Evolutionary conservation across 2,113 vertebrate genomes (phyloP).

Genomic region (Cryptoleucopteryx plumbea): DNA sequence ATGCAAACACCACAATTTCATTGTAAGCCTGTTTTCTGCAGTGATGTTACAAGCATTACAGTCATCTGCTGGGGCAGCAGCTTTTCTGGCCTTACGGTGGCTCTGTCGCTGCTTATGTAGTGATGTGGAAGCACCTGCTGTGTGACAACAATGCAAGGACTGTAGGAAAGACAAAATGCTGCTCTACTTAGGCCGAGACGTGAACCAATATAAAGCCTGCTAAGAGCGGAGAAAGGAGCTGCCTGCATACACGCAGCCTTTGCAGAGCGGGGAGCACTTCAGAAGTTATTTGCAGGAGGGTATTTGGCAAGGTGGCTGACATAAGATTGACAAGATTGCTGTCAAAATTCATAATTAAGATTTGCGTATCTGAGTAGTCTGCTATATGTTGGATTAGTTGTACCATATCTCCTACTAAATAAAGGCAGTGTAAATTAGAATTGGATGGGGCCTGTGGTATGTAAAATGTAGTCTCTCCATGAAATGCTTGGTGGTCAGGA

Average conservation of each 20-base stretch:
- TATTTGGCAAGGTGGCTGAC: background rate
- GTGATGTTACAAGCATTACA: fast-evolving
- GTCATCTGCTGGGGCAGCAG: background rate
- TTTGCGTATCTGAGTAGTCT: background rate
- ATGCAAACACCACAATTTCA: background rate
- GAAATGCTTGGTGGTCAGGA: background rate
- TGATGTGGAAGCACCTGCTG: background rate
- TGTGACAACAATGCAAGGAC: background rate
- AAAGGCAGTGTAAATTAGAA: background rate
- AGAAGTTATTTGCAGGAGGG: background rate
- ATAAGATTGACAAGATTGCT: background rate
- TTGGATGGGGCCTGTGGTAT: too few species aligned
- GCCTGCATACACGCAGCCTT: fast-evolving
- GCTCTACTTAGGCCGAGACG: background rate
- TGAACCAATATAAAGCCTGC: fast-evolving
- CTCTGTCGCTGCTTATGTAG: fast-evolving
- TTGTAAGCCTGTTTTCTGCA: background rate
- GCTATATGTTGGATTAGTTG: background rate
- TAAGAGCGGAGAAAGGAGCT: background rate
- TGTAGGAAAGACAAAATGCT: background rate
- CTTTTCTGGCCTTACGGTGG: background rate
- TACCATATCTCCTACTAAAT: background rate
- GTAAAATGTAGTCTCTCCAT: fast-evolving
- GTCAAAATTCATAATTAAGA: background rate
- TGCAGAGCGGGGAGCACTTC: background rate